Evolutionary conservation across 2,888 invertebrate species (phyloP).

Genomic region (Mayetiola destructor): DNA sequence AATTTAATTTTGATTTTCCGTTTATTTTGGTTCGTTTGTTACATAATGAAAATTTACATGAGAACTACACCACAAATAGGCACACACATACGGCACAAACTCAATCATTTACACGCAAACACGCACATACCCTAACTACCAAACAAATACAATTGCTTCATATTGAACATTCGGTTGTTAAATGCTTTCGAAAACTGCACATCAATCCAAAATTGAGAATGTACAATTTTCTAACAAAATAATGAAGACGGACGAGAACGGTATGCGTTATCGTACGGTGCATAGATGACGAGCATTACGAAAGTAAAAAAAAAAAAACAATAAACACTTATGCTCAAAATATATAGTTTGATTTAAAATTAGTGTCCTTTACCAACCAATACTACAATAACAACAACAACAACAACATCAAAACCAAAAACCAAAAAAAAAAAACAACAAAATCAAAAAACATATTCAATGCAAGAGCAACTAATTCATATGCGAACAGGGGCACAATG

Average conservation of each 20-base stretch:
- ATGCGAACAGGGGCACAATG: slow-evolving; percentile 35
- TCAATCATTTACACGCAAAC: background rate
- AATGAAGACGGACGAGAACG: background rate
- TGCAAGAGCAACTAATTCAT: slow-evolving; percentile 14
- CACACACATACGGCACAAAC: background rate
- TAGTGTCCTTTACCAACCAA: slow-evolving; percentile 14
- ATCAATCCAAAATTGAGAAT: background rate
- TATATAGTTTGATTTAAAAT: slow-evolving; percentile 15
- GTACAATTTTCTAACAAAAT: background rate
- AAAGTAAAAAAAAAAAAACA: slow-evolving; percentile 17
- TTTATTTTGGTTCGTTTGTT: no score
- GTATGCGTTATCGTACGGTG: background rate
- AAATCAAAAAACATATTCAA: slow-evolving; percentile 14
- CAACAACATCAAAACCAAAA: slow-evolving; percentile 8
- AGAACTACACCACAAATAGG: no score
- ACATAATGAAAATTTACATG: no score
- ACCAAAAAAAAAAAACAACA: slow-evolving; percentile 14
- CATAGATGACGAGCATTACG: background rate
- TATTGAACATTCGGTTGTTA: background rate
- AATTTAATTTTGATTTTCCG: no score
- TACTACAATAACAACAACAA: slow-evolving; percentile 6
- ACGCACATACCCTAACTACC: background rate
- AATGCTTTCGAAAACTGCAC: background rate
- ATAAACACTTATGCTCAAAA: background rate
- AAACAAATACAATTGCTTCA: background rate